Conservation (phyloP, 2,888 invertebrate genomes). For the Barypeithes pellucidus region DNA sequence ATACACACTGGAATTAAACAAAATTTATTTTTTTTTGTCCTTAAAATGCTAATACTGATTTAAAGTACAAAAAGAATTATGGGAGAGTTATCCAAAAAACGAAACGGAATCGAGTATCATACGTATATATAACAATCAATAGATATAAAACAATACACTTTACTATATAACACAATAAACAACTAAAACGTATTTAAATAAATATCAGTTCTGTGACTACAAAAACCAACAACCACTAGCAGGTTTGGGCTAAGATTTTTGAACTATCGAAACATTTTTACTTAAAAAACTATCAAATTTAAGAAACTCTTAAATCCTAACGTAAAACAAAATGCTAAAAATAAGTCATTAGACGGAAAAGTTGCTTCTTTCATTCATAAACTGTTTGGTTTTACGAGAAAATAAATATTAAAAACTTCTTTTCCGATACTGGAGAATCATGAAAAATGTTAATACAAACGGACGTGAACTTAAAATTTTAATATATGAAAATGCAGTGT, state of each 20-base stretch:
- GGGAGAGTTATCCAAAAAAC: constrained; percentile 63
- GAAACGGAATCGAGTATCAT: constrained; percentile 64
- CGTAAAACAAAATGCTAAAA: no score
- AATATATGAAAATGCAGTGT: no score
- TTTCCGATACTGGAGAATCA: no score
- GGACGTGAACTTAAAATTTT: no score
- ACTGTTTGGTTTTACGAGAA: no score
- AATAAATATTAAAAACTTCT: no score
- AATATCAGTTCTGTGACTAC: constrained; percentile 65
- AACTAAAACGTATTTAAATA: constrained; percentile 62
- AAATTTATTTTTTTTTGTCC: constrained; percentile 67
- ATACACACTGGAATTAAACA: constrained; percentile 56
- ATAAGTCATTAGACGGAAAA: no score
- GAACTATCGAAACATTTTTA: not conserved
- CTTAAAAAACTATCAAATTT: not conserved
- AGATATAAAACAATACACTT: constrained; percentile 64
- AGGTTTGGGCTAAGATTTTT: constrained; percentile 22
- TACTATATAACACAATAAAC: constrained; percentile 40
- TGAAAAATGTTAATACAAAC: no score
- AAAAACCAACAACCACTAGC: constrained; percentile 42
- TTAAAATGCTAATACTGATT: constrained; percentile 69
- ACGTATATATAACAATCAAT: constrained; percentile 63
- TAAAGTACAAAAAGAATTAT: constrained; percentile 69
- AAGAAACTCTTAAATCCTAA: not conserved
- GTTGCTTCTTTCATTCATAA: no score